Base-by-base conservation (phyloP, 2,113 vertebrate genomes). In the Meriones unguiculatus region DNA sequence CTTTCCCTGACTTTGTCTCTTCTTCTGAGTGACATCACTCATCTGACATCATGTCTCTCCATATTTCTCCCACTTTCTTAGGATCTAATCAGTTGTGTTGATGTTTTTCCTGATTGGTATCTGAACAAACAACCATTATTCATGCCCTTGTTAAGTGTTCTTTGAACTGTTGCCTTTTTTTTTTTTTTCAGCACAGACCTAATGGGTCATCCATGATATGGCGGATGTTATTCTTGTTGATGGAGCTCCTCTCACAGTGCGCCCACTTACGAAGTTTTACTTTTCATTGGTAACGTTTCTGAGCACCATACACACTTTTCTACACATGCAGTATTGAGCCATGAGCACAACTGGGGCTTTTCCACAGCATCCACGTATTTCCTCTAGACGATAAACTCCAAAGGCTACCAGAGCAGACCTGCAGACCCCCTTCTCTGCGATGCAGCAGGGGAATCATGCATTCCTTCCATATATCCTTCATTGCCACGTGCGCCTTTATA, bases 351-450 rank as follows among this genome's bases (percentile, higher is more conserved):
- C 3, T n/a, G 13, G 0, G 3, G 18, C n/a, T 87, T 89, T 46
- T 32, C 9, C 30, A 22, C 1, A 46, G 1, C 64, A 1, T 70
- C 32, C 2, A 38, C 3, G 0, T 6, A 28, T 24, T 3, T 72
- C 9, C 5, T 52, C 3, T 2, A 11, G 17, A 20, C 22, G 30
- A 52, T 22, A 4, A 25, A 81, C 7, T n/a, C 54, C 25, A 28
- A 54, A 64, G 5, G 24, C 72, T 35, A 30, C 10, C 65, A 62
- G 22, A 62, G 9, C 15, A 77, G 17, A 41, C 89, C 10, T 13
- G 20, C 64, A 85, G 3, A 18, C 50, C 1, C 13, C 0, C 8
- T 76, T 38, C 30, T 62, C 20, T 69, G 17, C 57, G 9, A 87
- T 22, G 30, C 9, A 64, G 0, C 14, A 14, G 24, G 13, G 84